Base-by-base conservation (phyloP, 2,113 vertebrate species). In the Plectropomus leopardus region DNA sequence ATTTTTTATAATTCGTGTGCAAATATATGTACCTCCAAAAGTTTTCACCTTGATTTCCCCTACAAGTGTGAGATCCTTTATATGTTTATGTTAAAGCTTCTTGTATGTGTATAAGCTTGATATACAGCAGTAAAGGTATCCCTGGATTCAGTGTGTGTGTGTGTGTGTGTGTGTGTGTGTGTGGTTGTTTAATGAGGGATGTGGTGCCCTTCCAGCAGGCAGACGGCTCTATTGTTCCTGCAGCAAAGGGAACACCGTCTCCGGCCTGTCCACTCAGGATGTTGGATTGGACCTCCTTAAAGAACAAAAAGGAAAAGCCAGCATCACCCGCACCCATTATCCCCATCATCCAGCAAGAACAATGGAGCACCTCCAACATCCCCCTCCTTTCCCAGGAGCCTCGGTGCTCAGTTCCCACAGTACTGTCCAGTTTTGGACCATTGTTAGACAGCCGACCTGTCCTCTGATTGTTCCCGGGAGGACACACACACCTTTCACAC, bases 171-270 rank as follows among this genome's bases (percentile, higher is more conserved):
- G 26, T 30, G 36, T 60, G 11, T 17, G 24, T 60, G 55, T 53
- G 68, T 67, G 24, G 28, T 19, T 86, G 44, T 80, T 83, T 57
- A 83, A 72, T n/a, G 45, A 24, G 13, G 71, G 72, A 85, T 81
- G 79, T 44, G 19, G 74, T 88, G 79, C 69, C 86, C 80, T 78
- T 78, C 85, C 65, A 87, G 69, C 53, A 86, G 71, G 77, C 82
- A 78, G 82, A 69, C 87, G 28, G 71, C 72, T 82, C 89, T 50
- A 94, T 95, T 94, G 91, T 94, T 95, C 68, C 65, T 78, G 76
- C 54, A 44, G 67, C 87, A 71, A 82, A 88, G 78, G 73, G 89
- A 89, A 77, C 32, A 47, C 23, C 19, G 85, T 90, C 86, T 81
- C 83, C 84, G 11, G 81, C 14, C 69, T 78, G 71, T 86, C 87